phyloP scores from a whole-genome alignment of 2,888 invertebrate genomes.

The Ichneumon xanthorius region DNA sequence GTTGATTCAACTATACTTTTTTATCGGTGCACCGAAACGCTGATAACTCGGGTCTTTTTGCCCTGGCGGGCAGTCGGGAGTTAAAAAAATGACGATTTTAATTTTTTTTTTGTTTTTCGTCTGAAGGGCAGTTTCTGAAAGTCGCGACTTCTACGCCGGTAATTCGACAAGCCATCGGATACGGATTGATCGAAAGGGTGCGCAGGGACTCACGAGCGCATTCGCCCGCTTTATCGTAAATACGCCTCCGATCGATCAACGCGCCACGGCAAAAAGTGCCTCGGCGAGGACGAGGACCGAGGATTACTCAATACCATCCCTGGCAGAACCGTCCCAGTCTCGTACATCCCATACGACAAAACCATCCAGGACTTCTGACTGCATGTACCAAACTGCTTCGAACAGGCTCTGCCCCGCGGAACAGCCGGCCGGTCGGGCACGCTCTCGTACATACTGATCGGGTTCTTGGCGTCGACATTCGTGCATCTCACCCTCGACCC shows the following conservation, averaged over 20 bases:
- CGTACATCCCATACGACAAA: constrained; percentile 43
- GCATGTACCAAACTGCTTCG: constrained; percentile 15
- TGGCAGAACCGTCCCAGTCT: constrained; percentile 9
- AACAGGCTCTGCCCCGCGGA: not conserved
- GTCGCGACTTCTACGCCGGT: constrained; percentile 18
- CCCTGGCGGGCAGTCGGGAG: too few species aligned
- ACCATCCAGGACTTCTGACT: constrained; percentile 32
- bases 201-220: constrained; percentile 18
- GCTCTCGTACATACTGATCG: constrained; percentile 55
- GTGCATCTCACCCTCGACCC: constrained; percentile 40
- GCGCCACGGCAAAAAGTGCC: constrained; percentile 48
- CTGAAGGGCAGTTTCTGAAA: not conserved
- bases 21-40: too few species aligned
- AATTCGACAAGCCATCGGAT: constrained; percentile 48
- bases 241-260: constrained; percentile 54
- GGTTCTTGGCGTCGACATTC: constrained; percentile 56
- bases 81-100: too few species aligned
- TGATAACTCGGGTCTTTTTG: too few species aligned
- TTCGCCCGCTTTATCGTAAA: constrained; percentile 37
- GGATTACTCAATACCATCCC: constrained; percentile 46
- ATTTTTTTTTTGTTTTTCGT: too few species aligned
- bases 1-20: too few species aligned
- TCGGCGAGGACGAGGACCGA: constrained; percentile 6
- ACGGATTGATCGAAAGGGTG: constrained; percentile 57
- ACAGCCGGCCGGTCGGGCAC: constrained; percentile 33